Percentiles rank a stretch among this genome's conserved stretches.
Evolutionary conservation across 2,888 invertebrate species (phyloP).

Genomic region (Chaetoderma sp.): DNA sequence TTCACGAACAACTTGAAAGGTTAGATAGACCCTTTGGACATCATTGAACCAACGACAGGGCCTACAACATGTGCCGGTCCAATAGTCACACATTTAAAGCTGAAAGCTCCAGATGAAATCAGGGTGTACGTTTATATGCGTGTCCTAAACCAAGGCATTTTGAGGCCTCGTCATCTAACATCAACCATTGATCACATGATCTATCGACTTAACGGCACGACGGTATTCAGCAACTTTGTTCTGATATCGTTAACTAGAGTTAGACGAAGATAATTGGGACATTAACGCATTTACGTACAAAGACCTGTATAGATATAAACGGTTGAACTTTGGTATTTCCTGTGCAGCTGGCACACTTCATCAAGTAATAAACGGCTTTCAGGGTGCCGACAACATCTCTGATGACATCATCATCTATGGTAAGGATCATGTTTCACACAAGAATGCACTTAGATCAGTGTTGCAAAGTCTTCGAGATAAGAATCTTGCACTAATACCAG

Average conservation of each 20-base stretch:
- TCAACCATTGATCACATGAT: no score
- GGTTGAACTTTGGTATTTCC: slow-evolving; percentile 5
- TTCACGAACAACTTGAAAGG: slow-evolving; percentile 8
- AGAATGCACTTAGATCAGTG: slow-evolving; percentile 9
- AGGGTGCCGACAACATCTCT: slow-evolving; percentile 21
- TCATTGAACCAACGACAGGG: slow-evolving; percentile 20
- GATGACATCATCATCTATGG: slow-evolving; percentile 32
- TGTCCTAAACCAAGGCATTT: no score
- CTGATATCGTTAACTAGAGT: slow-evolving; percentile 25
- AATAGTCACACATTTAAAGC: slow-evolving; percentile 1
- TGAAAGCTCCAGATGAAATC: not conserved
- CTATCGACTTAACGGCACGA: no score
- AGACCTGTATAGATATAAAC: slow-evolving; percentile 16
- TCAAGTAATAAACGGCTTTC: slow-evolving; percentile 3
- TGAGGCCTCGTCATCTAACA: no score
- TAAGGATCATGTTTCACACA: slow-evolving; percentile 15
- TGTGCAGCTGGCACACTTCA: slow-evolving; percentile 17
- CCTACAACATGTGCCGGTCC: slow-evolving; percentile 8
- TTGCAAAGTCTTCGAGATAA: slow-evolving; percentile 14
- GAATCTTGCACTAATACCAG: slow-evolving; percentile 20
- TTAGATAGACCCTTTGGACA: not conserved
- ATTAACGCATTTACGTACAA: slow-evolving; percentile 29
- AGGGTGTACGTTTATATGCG: slow-evolving; percentile 2
- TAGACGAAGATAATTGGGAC: slow-evolving; percentile 16
- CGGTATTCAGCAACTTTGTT: not conserved